Evolutionary conservation across 2,888 invertebrate species (phyloP).

Genomic region (Helicoverpa assulta): DNA sequence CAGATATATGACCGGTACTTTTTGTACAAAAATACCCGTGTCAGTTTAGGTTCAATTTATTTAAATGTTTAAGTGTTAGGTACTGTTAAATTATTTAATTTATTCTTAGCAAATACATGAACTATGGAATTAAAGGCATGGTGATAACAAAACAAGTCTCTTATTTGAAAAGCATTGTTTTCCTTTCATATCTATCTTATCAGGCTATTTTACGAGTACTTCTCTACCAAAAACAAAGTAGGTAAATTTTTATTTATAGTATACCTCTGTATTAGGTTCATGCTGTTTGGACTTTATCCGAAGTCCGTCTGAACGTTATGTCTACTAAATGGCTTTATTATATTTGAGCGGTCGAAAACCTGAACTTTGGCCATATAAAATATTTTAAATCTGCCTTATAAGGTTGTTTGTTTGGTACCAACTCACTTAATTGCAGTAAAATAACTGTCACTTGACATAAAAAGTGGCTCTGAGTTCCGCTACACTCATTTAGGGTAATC

Average conservation of each 20-base stretch:
- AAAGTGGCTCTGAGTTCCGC: neutral
- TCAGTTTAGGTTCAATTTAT: neutral
- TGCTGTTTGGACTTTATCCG: neutral
- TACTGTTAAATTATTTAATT: neutral
- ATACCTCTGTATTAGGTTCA: neutral
- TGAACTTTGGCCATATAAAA: slow-evolving; percentile 11
- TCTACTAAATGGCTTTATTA: slow-evolving; percentile 5
- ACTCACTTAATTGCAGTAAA: slow-evolving; percentile 4
- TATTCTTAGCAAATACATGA: slow-evolving; percentile 13
- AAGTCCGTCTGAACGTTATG: slow-evolving; percentile 3
- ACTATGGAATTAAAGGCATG: slow-evolving; percentile 22
- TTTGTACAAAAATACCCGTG: slow-evolving; percentile 3
- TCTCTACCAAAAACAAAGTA: no score
- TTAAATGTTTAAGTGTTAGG: neutral
- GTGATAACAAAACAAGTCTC: neutral
- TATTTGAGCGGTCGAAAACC: slow-evolving; percentile 10
- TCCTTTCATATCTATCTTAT: slow-evolving; percentile 9
- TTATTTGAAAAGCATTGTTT: slow-evolving; percentile 6
- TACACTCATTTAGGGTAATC: neutral
- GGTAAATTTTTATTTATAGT: no score
- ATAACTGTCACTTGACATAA: neutral
- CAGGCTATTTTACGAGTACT: neutral
- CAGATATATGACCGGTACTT: slow-evolving; percentile 14
- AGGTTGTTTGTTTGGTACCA: slow-evolving; percentile 9
- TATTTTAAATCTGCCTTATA: slow-evolving; percentile 1